Conservation (phyloP, 1,140 invertebrate genomes). For the Lasioglossum albipes region DNA sequence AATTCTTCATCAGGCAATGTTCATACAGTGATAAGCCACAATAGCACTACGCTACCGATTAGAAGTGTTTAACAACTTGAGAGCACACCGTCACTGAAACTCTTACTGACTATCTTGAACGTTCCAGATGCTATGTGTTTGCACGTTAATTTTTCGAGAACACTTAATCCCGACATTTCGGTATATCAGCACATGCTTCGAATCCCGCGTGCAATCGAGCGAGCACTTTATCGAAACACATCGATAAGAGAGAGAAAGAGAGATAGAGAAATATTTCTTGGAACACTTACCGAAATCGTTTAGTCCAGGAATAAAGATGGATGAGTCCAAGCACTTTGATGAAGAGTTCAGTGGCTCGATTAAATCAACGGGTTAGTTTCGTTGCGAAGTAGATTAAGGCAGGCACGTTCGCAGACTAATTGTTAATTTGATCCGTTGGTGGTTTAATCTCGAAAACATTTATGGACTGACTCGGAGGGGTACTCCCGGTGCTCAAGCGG, state of each 20-base stretch:
- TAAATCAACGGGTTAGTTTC: background rate
- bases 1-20: too few relatives aligned
- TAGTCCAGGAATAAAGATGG: background rate
- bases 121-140: too few relatives aligned
- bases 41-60: background rate
- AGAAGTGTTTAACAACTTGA: background rate
- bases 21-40: too few relatives aligned
- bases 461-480: conserved; percentile 18
- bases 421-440: conserved; percentile 19
- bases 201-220: background rate
- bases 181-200: background rate
- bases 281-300: background rate
- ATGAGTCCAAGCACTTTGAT: background rate
- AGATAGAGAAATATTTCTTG: background rate
- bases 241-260: background rate
- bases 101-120: too few relatives aligned
- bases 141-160: too few relatives aligned
- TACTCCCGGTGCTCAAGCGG: background rate
- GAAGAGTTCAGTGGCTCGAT: too few relatives aligned
- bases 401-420: background rate
- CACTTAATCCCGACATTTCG: too few relatives aligned
- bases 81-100: too few relatives aligned
- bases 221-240: background rate
- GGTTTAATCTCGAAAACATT: conserved; percentile 20
- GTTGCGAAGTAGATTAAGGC: background rate